A percentile compares a stretch with the other conserved stretches of the same genome.
phyloP scores from a whole-genome alignment of 2,113 vertebrate genomes.

The Menidia beryllina region DNA sequence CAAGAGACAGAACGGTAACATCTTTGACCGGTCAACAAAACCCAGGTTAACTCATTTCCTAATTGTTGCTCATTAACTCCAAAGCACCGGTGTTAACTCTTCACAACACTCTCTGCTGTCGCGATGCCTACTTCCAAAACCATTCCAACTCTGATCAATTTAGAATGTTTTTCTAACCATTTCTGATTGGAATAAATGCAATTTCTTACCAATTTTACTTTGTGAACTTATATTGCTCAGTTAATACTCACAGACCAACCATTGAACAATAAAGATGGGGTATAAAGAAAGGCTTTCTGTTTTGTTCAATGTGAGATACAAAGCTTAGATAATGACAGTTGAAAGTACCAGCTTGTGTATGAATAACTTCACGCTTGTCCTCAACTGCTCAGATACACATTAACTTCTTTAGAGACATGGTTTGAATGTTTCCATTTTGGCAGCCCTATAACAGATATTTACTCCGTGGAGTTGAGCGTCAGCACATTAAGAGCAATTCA shows the following conservation, averaged over 20 bases:
- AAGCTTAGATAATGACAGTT: too few species aligned
- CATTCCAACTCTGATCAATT: neutral
- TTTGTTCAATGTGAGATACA: neutral
- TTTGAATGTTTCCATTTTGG: neutral
- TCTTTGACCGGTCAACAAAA: constrained; percentile 17
- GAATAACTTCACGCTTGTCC: neutral
- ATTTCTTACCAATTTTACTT: neutral
- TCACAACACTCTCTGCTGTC: constrained; percentile 23
- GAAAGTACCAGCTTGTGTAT: neutral
- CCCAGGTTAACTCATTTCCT: constrained; percentile 62
- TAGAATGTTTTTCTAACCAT: neutral
- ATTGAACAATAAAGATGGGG: neutral
- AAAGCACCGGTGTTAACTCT: constrained; percentile 30
- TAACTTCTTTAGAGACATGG: neutral
- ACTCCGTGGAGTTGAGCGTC: neutral
- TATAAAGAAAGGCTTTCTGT: neutral
- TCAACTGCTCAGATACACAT: constrained; percentile 13
- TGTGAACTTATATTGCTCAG: neutral
- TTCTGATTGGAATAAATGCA: too few species aligned
- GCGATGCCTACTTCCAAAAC: neutral
- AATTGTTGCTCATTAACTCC: constrained; percentile 70
- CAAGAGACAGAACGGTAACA: constrained; percentile 16
- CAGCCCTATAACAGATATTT: neutral
- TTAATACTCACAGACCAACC: neutral
- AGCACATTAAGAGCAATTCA: neutral